Evolutionary conservation across 1,140 invertebrate species (phyloP).

Genomic region (Cyclargus thomasi): DNA sequence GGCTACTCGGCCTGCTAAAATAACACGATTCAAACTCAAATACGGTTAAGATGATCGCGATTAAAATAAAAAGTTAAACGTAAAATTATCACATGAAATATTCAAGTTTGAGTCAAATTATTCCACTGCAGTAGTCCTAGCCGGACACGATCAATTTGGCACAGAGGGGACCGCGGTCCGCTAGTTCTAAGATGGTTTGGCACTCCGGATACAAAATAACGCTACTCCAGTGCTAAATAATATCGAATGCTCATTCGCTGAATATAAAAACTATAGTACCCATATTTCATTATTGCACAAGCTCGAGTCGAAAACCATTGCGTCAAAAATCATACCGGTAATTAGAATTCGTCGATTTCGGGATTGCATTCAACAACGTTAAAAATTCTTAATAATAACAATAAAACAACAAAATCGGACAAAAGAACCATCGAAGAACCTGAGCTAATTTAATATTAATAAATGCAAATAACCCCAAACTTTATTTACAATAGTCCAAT

Average conservation of each 20-base stretch:
- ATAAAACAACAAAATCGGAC: slow-evolving; percentile 71
- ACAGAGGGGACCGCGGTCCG: slow-evolving; percentile 43
- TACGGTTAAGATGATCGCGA: background rate
- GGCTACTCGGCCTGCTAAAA: slow-evolving; percentile 11
- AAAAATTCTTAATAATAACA: slow-evolving; percentile 75
- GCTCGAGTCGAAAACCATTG: slow-evolving; percentile 57
- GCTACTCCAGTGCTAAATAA: slow-evolving; percentile 42
- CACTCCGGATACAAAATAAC: slow-evolving; percentile 46
- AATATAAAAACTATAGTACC: slow-evolving; percentile 62
- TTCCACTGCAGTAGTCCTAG: background rate
- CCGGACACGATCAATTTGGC: slow-evolving; percentile 55
- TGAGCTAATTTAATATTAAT: slow-evolving; percentile 55
- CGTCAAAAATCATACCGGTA: slow-evolving; percentile 16
- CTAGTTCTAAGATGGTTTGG: slow-evolving; percentile 62
- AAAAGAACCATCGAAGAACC: slow-evolving; percentile 68
- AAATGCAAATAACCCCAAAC: slow-evolving; percentile 63
- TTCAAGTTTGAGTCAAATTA: background rate
- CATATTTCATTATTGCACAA: slow-evolving; percentile 68
- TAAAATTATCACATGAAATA: background rate
- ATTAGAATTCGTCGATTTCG: slow-evolving; percentile 38
- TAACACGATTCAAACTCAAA: background rate
- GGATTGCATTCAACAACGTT: slow-evolving; percentile 68
- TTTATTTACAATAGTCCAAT: slow-evolving; percentile 57
- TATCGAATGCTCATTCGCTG: slow-evolving; percentile 54
- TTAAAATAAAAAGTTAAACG: background rate